Evolutionary conservation across 2,113 vertebrate genomes (phyloP).

Genomic region (Naja naja): DNA sequence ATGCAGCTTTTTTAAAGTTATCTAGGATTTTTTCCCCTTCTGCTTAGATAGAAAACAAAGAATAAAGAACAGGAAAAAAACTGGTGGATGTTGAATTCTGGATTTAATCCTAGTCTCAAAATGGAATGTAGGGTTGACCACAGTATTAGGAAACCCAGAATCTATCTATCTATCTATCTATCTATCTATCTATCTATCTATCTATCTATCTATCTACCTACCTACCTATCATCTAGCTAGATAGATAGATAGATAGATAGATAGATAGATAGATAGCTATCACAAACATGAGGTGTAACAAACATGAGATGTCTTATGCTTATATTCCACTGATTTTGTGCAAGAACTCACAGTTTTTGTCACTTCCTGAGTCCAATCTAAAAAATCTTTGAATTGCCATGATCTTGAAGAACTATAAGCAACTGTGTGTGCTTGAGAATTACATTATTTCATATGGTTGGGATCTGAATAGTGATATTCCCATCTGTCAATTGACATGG

Average conservation of each 20-base stretch:
- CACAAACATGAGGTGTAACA: no score
- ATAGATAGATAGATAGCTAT: no score
- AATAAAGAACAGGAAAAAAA: not conserved
- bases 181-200: no score
- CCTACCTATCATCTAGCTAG: no score
- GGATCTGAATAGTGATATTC: not conserved
- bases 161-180: no score
- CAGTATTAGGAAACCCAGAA: not conserved
- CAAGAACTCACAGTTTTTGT: not conserved
- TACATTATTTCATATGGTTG: not conserved
- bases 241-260: no score
- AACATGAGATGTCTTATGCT: not conserved
- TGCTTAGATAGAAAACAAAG: not conserved
- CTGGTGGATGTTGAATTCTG: not conserved
- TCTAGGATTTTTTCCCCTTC: not conserved
- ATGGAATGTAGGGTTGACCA: not conserved
- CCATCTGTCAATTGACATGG: not conserved
- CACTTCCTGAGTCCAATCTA: not conserved
- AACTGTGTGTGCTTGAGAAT: not conserved
- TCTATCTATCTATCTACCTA: no score
- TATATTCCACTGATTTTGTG: not conserved
- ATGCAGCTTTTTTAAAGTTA: not conserved
- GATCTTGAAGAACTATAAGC: not conserved
- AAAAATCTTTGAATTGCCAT: not conserved
- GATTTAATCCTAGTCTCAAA: not conserved